These are phyloP conservation scores for Cichlasoma orientale DNA, from an alignment of 2,797 vertebrate genomes.

Conservation along the genomic window DNA sequence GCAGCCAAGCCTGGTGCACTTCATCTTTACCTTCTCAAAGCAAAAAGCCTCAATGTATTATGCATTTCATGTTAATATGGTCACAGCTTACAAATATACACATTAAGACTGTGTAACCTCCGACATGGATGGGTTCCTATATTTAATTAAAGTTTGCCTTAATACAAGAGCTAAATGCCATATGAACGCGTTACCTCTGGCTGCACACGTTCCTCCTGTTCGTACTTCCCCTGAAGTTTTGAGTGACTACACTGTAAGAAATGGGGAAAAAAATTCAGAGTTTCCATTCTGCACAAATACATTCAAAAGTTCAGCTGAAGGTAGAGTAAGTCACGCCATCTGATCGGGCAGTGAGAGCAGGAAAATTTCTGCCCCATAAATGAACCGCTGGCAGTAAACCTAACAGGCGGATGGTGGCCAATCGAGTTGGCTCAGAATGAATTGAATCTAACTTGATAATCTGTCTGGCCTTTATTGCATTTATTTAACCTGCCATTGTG, in stretches of 20 bases:
- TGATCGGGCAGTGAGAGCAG: neutral
- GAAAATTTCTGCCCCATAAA: neutral
- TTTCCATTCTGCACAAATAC: neutral
- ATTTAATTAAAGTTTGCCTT: neutral
- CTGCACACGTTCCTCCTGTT: neutral
- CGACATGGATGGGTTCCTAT: neutral
- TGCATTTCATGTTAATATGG: constrained; percentile 15
- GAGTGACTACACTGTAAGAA: neutral
- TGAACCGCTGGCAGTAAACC: neutral
- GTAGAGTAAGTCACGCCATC: neutral
- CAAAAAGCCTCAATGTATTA: constrained; percentile 4
- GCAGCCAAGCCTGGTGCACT: constrained; percentile 33
- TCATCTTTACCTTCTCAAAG: constrained; percentile 32
- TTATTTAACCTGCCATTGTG: neutral
- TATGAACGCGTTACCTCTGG: neutral
- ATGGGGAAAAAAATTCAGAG: neutral
- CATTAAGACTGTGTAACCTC: neutral
- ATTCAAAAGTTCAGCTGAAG: neutral
- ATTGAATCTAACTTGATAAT: neutral
- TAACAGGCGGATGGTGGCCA: neutral
- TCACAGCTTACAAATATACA: constrained; percentile 13
- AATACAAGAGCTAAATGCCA: neutral
- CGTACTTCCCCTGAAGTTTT: neutral
- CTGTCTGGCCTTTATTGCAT: neutral
- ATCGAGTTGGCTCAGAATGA: neutral